Conservation (phyloP, 2,797 vertebrate species). For the Danio choprae region DNA sequence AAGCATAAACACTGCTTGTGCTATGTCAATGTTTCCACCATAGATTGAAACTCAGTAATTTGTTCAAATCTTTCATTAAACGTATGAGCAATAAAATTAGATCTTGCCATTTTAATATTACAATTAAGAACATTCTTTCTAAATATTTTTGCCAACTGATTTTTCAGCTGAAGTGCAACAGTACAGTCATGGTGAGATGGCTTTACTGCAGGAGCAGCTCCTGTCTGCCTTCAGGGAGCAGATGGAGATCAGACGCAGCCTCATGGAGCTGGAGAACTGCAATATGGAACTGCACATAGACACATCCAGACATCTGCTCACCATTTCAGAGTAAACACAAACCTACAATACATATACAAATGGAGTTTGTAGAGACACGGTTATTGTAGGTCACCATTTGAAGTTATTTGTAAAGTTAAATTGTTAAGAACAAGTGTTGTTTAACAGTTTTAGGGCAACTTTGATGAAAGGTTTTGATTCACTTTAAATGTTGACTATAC, state of each 20-base stretch:
- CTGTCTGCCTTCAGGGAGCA: conserved; percentile 85
- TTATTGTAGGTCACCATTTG: background rate
- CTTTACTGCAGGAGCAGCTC: conserved; percentile 83
- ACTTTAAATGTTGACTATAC: no score
- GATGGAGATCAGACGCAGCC: conserved; percentile 83
- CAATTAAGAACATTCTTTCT: background rate
- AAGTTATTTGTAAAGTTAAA: no score
- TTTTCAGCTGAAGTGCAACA: conserved; percentile 84
- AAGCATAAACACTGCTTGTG: no score
- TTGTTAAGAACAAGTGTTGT: no score
- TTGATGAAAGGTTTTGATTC: no score
- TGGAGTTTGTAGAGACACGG: background rate
- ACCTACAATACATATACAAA: background rate
- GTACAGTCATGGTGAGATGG: conserved; percentile 79
- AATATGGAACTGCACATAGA: conserved; percentile 87
- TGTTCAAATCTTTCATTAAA: background rate
- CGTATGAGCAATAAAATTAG: background rate
- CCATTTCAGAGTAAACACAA: conserved; percentile 80
- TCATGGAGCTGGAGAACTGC: conserved; percentile 87
- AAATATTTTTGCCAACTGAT: background rate
- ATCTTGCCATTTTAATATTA: background rate
- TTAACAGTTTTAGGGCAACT: no score
- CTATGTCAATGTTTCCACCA: no score
- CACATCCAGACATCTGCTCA: conserved; percentile 86
- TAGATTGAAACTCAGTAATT: background rate